Evolutionary conservation across 2,113 vertebrate species (phyloP), one percentile per base, ranked within the genome.

Genomic region (Cyprinus carpio): DNA sequence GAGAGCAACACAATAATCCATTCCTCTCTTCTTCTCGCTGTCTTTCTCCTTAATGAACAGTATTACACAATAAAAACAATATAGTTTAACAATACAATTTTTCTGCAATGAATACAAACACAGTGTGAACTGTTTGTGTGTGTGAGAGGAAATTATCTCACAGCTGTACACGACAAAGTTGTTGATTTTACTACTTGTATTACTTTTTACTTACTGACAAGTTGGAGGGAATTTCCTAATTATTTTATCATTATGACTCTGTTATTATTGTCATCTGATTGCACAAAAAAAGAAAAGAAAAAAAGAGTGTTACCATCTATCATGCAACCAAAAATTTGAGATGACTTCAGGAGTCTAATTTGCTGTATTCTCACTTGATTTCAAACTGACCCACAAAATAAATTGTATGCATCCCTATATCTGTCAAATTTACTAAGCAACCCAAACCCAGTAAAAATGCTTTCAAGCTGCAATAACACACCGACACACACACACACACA

Each of bases 1-100:
- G 92, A 93, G 89, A 85, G 77, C 76, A 81, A 87, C 90, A 92
- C 83, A 89, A 90, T 90, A 85, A 87, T 91, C 89, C 87, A 90
- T 85, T 79, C 25, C 82, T 75, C 67, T 3, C 69, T 40, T 11
- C 18, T 60, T 72, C 27, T 8, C 27, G 6, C 27, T 72, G 20
- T 5, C 34, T 23, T 71, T 71, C 34, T 71, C 2, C 10, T 72
- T 72, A 40, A 40, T 72, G 20, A 40, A 71, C 18, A 23, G 4
- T 37, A 37, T 9, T 11, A 12, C 31, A 37, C 34, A 10, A 37
- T 71, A 71, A 2, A 12, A 72, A 72, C 69, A 23, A 40, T 40
- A 71, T 20, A 8, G 6, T 40, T 37, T 71, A 37, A 23, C 10
- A n/a, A 40, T 40, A 40, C 23, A 23, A 2, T 20, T 34, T 2